phyloP scores from a whole-genome alignment of 2,797 vertebrate genomes.

The Propithecus perrieri region DNA sequence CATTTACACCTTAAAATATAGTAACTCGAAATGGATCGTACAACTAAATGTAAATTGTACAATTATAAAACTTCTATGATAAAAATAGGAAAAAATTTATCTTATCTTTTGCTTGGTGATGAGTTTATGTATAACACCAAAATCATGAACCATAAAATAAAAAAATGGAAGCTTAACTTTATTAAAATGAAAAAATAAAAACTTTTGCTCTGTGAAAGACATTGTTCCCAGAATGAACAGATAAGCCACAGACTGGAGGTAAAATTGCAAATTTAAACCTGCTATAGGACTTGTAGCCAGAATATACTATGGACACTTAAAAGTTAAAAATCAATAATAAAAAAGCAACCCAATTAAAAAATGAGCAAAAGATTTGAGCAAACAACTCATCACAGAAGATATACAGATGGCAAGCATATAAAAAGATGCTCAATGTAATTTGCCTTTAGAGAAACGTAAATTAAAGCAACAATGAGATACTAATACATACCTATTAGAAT shows the following conservation, averaged over 20 bases:
- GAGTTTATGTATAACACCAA: too few relatives aligned
- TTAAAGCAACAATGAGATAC: background rate
- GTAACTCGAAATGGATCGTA: background rate
- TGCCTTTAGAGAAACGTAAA: background rate
- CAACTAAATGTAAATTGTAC: background rate
- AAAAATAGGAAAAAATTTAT: background rate
- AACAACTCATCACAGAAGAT: background rate
- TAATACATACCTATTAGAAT: background rate
- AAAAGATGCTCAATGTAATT: background rate
- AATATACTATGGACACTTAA: background rate
- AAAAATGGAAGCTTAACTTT: background rate
- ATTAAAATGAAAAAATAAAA: background rate
- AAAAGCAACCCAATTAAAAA: background rate
- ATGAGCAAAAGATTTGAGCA: background rate
- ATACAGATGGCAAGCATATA: background rate
- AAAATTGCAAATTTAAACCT: background rate
- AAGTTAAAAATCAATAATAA: background rate
- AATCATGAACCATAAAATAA: background rate
- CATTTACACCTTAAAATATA: background rate
- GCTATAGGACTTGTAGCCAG: background rate
- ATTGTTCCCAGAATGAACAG: background rate
- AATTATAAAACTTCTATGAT: background rate
- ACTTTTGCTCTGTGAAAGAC: background rate
- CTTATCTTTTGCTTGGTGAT: background rate
- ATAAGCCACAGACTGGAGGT: background rate